Base-by-base conservation (phyloP, 2,888 invertebrate species). In the Operophtera brumata region DNA sequence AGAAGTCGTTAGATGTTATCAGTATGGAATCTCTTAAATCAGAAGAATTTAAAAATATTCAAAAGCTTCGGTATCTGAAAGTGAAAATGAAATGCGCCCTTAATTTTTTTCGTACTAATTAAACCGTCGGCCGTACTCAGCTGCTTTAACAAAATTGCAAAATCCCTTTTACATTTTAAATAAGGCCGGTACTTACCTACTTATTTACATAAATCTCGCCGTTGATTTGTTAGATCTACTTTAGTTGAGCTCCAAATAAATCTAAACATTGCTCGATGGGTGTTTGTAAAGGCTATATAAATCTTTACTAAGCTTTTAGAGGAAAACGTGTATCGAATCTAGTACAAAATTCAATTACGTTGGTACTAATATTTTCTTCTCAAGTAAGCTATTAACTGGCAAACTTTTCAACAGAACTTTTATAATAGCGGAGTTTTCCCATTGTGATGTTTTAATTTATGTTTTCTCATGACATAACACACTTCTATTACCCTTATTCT, bases 161-260 rank as follows among this genome's bases (percentile, higher is more conserved):
- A 53, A 43, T 49, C 28, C n/a, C 13, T 46, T 57, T 47, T 42
- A 30, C 45, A 34, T 53, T 43, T 35, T 20, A 49, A 46, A 57
- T 52, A 42, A 42, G 28, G 12, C 39, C n/a, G 40, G 37, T 39
- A n/a, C 32, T 30, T 34, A 20, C 30, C 30, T 30, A 20, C 20
- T 20, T 26, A 45, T 30, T 25, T 10, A n/a, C 48, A 56, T 52
- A 45, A 57, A 48, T 52, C 41, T 48, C 30, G 20, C 8, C 41
- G 46, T 47, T 51, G 52, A 51, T 52, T 57, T 52, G 48, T 57
- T 42, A 3, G 12, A 52, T 40, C 47, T 52, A 45, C 47, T 37
- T 39, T 39, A 47, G 30, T 49, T 37, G 12, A 44, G 54, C 47
- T 54, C 12, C 8, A 28, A 28, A 50, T 55, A 55, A 54, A 54